A percentile compares a stretch with the other conserved stretches of the same genome.
These are phyloP conservation scores for Eolophus roseicapilla DNA, from an alignment of 2,113 vertebrate species.

Conservation along the genomic window DNA sequence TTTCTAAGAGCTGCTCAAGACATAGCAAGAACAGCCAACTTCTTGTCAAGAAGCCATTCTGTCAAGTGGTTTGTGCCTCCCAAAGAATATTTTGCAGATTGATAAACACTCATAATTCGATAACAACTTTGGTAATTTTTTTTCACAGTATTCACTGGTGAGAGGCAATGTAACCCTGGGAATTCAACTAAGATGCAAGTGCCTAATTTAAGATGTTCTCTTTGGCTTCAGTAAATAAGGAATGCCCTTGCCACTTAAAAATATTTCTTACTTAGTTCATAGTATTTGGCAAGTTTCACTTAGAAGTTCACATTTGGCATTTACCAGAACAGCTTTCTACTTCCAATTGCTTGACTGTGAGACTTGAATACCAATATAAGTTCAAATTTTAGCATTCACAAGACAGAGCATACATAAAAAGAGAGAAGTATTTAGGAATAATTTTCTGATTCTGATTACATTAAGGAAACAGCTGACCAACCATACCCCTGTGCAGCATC, in stretches of 20 bases:
- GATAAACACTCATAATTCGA: background rate
- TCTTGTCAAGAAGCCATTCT: background rate
- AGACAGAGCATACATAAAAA: background rate
- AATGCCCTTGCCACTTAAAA: background rate
- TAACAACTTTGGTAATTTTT: background rate
- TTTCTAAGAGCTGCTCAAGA: background rate
- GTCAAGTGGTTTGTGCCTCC: fast-evolving
- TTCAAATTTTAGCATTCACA: conserved; percentile 9
- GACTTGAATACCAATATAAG: background rate
- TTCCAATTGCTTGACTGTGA: background rate
- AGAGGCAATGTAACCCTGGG: background rate
- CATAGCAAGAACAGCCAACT: background rate
- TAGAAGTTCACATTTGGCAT: background rate
- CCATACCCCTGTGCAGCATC: background rate
- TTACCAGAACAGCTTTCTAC: background rate
- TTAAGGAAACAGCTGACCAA: background rate
- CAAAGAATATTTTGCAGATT: background rate
- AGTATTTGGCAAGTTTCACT: background rate
- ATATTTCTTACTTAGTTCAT: background rate
- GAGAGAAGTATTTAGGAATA: background rate
- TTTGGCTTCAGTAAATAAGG: background rate
- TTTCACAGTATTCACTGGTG: background rate
- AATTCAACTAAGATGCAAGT: background rate
- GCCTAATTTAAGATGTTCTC: background rate
- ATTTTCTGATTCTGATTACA: background rate